phyloP scores from a whole-genome alignment of 30 jellyfish, hydroid and myxozoan species.

The Pseudorhiza aurosa region DNA sequence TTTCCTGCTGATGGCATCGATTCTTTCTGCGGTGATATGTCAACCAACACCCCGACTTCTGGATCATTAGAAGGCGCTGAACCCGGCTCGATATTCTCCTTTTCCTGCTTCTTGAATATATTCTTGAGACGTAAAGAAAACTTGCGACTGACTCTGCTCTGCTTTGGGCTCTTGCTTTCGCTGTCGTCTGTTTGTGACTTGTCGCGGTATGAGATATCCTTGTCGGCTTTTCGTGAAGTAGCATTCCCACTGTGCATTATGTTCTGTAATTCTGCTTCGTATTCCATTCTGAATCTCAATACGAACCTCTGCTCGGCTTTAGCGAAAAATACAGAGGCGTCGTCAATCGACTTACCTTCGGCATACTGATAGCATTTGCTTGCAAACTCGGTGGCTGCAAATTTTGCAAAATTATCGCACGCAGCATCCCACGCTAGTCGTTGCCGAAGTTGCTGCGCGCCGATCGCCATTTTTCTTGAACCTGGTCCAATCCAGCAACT shows the following conservation, averaged over 20 bases:
- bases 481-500: too few species aligned
- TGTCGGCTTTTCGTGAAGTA: constrained; percentile 27
- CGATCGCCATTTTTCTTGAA: constrained; percentile 25
- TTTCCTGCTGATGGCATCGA: constrained; percentile 54
- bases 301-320: constrained; percentile 82
- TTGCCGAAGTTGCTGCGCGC: constrained; percentile 51
- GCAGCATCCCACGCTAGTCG: constrained; percentile 82
- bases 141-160: constrained; percentile 67
- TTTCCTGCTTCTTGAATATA: constrained; percentile 78
- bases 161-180: constrained; percentile 72
- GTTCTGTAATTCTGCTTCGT: constrained; percentile 81
- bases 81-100: constrained; percentile 70
- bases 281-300: constrained; percentile 71
- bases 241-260: constrained; percentile 64
- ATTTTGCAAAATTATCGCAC: constrained; percentile 82
- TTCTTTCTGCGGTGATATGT: constrained; percentile 65
- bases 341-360: constrained; percentile 65
- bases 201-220: constrained; percentile 47
- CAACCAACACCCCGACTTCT: constrained; percentile 66
- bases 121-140: constrained; percentile 81
- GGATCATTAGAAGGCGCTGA: constrained; percentile 1
- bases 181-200: constrained; percentile 41
- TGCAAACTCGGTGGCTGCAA: constrained; percentile 94
- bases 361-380: constrained; percentile 81
- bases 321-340: constrained; percentile 67